Evolutionary conservation across 2,113 vertebrate species (phyloP).

Genomic region (Camelus bactrianus): DNA sequence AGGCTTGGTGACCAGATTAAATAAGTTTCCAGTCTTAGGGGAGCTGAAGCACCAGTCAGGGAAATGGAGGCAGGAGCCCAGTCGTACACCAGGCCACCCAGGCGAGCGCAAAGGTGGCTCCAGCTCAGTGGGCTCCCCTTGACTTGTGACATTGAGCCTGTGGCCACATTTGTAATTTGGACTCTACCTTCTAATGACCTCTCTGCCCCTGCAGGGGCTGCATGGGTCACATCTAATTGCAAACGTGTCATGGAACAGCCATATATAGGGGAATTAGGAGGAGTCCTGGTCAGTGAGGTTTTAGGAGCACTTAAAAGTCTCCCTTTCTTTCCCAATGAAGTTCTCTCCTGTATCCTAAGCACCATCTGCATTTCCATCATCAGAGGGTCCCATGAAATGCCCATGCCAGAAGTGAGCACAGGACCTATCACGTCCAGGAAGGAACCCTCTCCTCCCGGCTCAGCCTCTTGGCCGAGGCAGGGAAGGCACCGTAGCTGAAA

Average conservation of each 20-base stretch:
- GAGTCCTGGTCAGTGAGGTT: neutral
- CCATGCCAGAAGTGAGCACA: neutral
- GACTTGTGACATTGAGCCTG: neutral
- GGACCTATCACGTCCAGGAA: neutral
- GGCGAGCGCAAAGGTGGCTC: neutral
- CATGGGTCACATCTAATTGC: neutral
- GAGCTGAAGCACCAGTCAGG: neutral
- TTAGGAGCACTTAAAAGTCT: neutral
- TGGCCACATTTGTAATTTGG: neutral
- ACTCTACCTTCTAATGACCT: neutral
- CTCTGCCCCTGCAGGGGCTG: neutral
- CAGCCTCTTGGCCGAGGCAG: neutral
- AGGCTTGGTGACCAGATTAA: neutral
- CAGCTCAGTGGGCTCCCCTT: neutral
- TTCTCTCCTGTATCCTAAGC: neutral
- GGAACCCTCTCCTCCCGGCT: neutral
- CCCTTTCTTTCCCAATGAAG: neutral
- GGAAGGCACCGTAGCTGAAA: neutral
- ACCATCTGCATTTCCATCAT: neutral
- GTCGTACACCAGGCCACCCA: neutral
- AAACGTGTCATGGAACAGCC: no score
- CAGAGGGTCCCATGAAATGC: neutral
- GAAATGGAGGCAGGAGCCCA: neutral
- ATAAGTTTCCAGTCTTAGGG: neutral
- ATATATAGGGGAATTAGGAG: neutral